phyloP scores from a whole-genome alignment of 2,888 invertebrate genomes.

The Xestoiulus laeticollis region DNA sequence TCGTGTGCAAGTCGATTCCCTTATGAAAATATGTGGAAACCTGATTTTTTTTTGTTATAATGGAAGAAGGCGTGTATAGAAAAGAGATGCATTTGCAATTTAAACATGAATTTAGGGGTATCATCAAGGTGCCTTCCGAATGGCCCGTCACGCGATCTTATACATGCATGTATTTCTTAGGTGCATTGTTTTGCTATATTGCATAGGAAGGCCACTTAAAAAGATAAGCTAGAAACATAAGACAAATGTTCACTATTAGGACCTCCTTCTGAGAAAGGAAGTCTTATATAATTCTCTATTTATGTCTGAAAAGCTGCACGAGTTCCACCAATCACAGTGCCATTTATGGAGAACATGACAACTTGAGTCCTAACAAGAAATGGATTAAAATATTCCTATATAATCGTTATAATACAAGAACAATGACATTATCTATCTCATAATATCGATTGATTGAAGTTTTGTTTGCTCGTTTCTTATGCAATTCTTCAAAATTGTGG shows the following conservation, averaged over 20 bases:
- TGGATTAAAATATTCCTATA: too few relatives aligned
- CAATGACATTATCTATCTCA: too few relatives aligned
- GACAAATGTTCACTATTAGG: not conserved
- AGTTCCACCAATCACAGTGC: not conserved
- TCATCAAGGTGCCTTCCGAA: not conserved
- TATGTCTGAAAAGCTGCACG: not conserved
- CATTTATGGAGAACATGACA: too few relatives aligned
- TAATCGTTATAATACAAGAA: too few relatives aligned
- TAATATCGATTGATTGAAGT: too few relatives aligned
- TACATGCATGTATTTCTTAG: too few relatives aligned
- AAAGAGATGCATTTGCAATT: not conserved
- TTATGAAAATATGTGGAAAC: not conserved
- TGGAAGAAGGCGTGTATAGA: not conserved
- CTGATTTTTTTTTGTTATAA: not conserved
- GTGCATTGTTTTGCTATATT: not conserved
- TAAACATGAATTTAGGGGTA: not conserved
- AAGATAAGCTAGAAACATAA: not conserved
- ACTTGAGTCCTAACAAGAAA: too few relatives aligned
- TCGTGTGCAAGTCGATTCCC: not conserved
- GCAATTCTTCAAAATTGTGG: too few relatives aligned
- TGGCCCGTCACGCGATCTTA: not conserved
- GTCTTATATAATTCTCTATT: too few relatives aligned
- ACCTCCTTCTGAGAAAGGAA: not conserved
- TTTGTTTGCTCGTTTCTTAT: too few relatives aligned
- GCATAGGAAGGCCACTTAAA: not conserved